phyloP scores from a whole-genome alignment of 1,140 invertebrate species.

The Gryllus bimaculatus region DNA sequence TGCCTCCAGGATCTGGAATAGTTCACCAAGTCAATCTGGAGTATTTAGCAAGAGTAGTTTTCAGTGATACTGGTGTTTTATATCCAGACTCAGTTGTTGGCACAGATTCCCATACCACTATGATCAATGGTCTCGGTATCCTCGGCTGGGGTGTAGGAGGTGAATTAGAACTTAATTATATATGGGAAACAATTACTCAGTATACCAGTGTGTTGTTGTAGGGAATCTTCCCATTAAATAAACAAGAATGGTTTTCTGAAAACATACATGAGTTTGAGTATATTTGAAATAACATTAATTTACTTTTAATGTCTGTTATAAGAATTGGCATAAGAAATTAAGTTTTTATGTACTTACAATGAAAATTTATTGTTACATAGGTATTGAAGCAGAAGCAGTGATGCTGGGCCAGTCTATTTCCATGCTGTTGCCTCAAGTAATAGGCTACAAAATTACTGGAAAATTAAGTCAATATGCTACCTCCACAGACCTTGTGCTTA shows the following conservation, averaged over 20 bases:
- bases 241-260: too few species aligned
- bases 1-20: conserved; percentile 96
- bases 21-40: conserved; percentile 98
- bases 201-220: too few species aligned
- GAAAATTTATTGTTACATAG: conserved; percentile 29
- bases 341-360: conserved; percentile 37
- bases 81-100: conserved; percentile 97
- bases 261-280: too few species aligned
- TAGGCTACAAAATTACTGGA: conserved; percentile 86
- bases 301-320: neutral
- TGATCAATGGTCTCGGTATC: conserved; percentile 86
- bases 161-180: conserved; percentile 13
- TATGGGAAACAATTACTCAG: too few species aligned
- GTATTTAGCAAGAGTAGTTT: conserved; percentile 92
- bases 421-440: conserved; percentile 91
- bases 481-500: conserved; percentile 94
- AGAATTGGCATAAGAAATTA: neutral
- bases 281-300: too few species aligned
- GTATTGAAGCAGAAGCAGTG: conserved; percentile 82
- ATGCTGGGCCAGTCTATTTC: conserved; percentile 93
- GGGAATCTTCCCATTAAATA: too few species aligned
- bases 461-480: conserved; percentile 75
- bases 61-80: conserved; percentile 55
- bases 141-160: conserved; percentile 54
- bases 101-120: conserved; percentile 97